These are phyloP conservation scores for Mamestra configurata DNA, from an alignment of 1,140 invertebrate genomes.

Conservation along the genomic window DNA sequence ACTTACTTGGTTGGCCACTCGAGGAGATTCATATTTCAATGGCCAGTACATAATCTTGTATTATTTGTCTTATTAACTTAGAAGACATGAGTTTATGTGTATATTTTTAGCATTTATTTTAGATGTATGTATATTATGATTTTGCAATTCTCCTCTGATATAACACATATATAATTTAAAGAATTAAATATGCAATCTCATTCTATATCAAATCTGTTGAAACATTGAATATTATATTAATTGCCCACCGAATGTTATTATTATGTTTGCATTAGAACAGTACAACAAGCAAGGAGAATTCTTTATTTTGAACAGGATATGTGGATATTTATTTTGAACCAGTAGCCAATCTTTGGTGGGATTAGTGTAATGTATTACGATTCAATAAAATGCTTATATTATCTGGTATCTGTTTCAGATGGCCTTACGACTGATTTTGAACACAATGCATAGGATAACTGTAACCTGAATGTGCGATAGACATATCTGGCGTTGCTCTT, in stretches of 20 bases:
- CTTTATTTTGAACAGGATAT: conserved; percentile 27
- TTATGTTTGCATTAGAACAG: conserved; percentile 57
- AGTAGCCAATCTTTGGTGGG: conserved; percentile 34
- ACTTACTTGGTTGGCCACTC: conserved; percentile 27
- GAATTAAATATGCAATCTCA: conserved; percentile 59
- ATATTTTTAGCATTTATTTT: conserved; percentile 68
- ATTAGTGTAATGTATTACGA: conserved; percentile 41
- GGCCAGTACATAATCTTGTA: conserved; percentile 55
- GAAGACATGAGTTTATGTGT: conserved; percentile 58
- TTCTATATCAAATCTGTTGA: conserved; percentile 62
- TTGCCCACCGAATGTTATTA: conserved; percentile 70
- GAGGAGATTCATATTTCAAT: conserved; percentile 46
- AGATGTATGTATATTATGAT: conserved; percentile 67
- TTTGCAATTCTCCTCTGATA: conserved; percentile 49
- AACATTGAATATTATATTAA: conserved; percentile 67
- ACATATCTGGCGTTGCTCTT: conserved; percentile 6
- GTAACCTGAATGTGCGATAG: background rate
- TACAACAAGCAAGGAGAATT: conserved; percentile 37
- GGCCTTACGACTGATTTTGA: conserved; percentile 47
- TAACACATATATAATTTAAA: conserved; percentile 19
- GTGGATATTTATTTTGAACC: conserved; percentile 44
- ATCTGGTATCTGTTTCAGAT: conserved; percentile 19
- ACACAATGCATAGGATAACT: conserved; percentile 43
- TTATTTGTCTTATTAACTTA: conserved; percentile 53
- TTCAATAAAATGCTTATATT: conserved; percentile 24